Percentiles rank a stretch among this genome's conserved stretches.
phyloP scores from a whole-genome alignment of 2,797 vertebrate species.

The Sphenopsis melanotis region DNA sequence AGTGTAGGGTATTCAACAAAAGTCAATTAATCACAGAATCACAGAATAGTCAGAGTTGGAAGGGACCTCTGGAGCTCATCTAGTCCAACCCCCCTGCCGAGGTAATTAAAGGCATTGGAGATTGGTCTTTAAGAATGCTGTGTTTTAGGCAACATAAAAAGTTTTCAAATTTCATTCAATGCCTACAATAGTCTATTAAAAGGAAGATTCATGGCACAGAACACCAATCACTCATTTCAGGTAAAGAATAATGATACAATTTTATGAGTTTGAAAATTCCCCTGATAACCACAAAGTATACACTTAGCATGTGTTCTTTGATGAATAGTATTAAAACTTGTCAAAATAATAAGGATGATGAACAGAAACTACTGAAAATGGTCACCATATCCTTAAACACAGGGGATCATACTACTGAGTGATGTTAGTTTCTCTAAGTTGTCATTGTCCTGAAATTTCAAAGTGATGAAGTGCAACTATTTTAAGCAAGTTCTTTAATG shows the following conservation, averaged over 20 bases:
- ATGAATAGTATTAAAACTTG: constrained; percentile 16
- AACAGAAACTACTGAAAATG: constrained; percentile 32
- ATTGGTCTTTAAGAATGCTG: constrained; percentile 2
- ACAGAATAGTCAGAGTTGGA: background rate
- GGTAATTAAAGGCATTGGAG: constrained; percentile 4
- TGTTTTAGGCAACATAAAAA: constrained; percentile 17
- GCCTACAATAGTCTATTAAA: background rate
- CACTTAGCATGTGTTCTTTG: background rate
- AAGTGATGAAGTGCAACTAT: constrained; percentile 1
- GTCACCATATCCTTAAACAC: background rate
- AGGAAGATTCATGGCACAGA: background rate
- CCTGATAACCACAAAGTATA: background rate
- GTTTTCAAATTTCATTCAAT: constrained; percentile 30
- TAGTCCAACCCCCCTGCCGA: background rate
- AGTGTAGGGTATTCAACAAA: constrained; percentile 3
- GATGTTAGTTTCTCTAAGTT: background rate
- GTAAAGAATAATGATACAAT: background rate
- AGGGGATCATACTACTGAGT: background rate
- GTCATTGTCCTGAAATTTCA: constrained; percentile 11
- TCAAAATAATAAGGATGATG: constrained; percentile 32
- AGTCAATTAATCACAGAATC: background rate
- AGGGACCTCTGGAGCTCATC: background rate
- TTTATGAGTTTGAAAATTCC: constrained; percentile 6
- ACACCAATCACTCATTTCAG: background rate
- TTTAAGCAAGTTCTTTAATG: constrained; percentile 6